Evolutionary conservation across 1,140 invertebrate species (phyloP).

Genomic region (Drosophila carrolli): DNA sequence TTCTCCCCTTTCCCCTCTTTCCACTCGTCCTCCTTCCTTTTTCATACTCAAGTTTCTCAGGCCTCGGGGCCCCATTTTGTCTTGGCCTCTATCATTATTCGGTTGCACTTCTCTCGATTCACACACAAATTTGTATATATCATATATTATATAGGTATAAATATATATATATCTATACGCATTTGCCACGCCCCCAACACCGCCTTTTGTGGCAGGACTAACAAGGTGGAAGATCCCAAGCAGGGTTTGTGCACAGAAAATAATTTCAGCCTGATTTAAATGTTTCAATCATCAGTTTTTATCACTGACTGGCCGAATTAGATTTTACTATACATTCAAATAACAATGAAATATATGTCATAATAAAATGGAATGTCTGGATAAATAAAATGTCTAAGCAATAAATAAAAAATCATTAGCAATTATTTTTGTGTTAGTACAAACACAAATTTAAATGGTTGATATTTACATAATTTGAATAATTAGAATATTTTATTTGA

Average conservation of each 20-base stretch:
- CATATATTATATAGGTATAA: conserved; percentile 19
- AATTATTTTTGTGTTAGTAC: too few relatives aligned
- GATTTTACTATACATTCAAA: too few relatives aligned
- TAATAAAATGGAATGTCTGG: too few relatives aligned
- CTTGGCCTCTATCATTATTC: conserved; percentile 79
- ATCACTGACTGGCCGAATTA: too few relatives aligned
- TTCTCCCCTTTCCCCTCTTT: background rate
- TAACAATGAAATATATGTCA: too few relatives aligned
- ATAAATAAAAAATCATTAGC: too few relatives aligned
- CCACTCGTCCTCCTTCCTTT: background rate
- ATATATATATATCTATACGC: background rate
- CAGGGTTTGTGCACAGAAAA: conserved; percentile 1
- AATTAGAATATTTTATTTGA: too few relatives aligned
- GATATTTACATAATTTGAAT: too few relatives aligned
- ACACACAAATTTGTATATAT: conserved; percentile 20
- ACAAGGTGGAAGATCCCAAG: conserved; percentile 15
- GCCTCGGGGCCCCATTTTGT: conserved; percentile 53
- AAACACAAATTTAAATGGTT: too few relatives aligned
- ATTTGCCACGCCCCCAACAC: conserved; percentile 17
- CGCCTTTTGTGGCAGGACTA: conserved; percentile 33
- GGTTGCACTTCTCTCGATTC: conserved; percentile 74
- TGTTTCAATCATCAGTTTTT: background rate
- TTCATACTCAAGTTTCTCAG: conserved; percentile 38
- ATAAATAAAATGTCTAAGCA: too few relatives aligned
- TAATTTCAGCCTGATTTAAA: background rate